A percentile compares a stretch with the other conserved stretches of the same genome.
These are phyloP conservation scores for Otocyon megalotis DNA, from an alignment of 2,113 vertebrate genomes.

Conservation along the genomic window DNA sequence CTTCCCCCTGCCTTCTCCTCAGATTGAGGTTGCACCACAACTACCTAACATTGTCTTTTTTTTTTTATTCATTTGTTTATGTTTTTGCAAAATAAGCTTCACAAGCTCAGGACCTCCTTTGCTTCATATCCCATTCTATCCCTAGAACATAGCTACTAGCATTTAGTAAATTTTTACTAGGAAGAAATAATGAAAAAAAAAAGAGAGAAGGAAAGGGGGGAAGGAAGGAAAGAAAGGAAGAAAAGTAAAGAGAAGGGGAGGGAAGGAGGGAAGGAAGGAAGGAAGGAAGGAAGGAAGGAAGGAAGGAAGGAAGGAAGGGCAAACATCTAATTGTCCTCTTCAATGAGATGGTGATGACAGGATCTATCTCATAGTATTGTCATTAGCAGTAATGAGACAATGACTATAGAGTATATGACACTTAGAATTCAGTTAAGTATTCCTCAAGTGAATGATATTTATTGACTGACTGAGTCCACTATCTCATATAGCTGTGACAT, in stretches of 20 bases:
- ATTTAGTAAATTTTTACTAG: neutral
- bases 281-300: neutral
- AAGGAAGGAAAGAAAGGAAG: neutral
- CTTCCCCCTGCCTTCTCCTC: neutral
- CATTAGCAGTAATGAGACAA: neutral
- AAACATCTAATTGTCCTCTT: neutral
- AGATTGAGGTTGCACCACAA: neutral
- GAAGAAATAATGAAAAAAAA: neutral
- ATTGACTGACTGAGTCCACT: neutral
- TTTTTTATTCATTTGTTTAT: neutral
- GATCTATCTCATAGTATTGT: neutral
- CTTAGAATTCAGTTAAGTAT: neutral
- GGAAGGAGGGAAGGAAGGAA: neutral
- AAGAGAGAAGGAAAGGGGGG: no score
- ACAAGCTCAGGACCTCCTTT: neutral
- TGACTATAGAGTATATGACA: neutral
- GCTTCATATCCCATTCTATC: neutral
- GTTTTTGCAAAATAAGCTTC: neutral
- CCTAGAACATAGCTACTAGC: neutral
- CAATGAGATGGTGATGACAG: neutral
- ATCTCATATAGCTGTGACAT: neutral
- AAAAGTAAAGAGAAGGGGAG: no score
- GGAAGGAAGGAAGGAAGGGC: neutral
- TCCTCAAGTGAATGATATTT: neutral
- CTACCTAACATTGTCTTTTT: neutral